A percentile compares a stretch with the other conserved stretches of the same genome.
These are phyloP conservation scores for Copidosoma floridanum DNA, from an alignment of 1,140 invertebrate species.

Conservation along the genomic window DNA sequence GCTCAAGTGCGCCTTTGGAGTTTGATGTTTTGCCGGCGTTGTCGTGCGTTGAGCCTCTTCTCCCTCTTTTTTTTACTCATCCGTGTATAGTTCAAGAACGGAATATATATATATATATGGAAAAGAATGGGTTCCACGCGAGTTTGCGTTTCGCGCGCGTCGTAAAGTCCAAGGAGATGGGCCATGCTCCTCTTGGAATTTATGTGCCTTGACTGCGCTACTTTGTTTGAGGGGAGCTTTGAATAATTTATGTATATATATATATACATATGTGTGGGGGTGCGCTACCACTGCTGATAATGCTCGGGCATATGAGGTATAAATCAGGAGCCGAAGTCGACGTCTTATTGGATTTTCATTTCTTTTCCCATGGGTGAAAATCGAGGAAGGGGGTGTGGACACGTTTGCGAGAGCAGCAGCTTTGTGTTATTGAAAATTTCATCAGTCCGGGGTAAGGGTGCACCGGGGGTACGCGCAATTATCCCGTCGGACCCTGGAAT, in stretches of 20 bases:
- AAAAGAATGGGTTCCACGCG: too few species aligned
- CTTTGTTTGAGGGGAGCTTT: constrained; percentile 7
- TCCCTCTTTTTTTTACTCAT: too few species aligned
- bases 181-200: constrained; percentile 7
- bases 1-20: constrained; percentile 30
- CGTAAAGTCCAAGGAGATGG: constrained; percentile 14
- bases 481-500: not conserved
- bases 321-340: not conserved
- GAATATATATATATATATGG: too few species aligned
- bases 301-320: not conserved
- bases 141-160: constrained; percentile 24
- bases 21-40: constrained; percentile 45
- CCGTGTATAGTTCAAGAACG: too few species aligned
- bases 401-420: too few species aligned
- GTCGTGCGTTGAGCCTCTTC: too few species aligned
- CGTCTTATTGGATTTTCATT: constrained; percentile 5
- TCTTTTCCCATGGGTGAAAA: too few species aligned
- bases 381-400: too few species aligned
- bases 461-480: not conserved
- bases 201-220: constrained; percentile 22
- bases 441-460: not conserved
- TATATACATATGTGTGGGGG: too few species aligned
- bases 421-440: too few species aligned
- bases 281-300: too few species aligned
- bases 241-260: constrained; percentile 24